These are phyloP conservation scores for Lycophotia porphyrea DNA, from an alignment of 2,888 invertebrate genomes.

Conservation along the genomic window DNA sequence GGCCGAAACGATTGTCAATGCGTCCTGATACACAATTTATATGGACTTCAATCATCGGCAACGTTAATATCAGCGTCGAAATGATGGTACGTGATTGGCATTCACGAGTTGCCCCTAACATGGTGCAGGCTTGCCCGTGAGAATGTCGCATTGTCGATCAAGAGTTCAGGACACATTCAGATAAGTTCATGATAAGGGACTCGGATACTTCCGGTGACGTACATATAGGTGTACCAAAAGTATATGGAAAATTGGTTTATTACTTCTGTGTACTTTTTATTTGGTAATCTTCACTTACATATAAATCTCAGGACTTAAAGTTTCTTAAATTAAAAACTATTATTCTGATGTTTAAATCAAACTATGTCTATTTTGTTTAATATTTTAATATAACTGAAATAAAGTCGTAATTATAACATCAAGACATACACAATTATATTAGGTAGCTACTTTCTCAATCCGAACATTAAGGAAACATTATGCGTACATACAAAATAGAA, in stretches of 20 bases:
- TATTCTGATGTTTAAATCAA: background rate
- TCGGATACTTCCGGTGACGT: constrained; percentile 9
- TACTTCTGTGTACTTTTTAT: background rate
- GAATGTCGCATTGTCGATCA: constrained; percentile 65
- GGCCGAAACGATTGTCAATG: background rate
- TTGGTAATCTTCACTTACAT: background rate
- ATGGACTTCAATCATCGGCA: constrained; percentile 5
- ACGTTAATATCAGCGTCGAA: constrained; percentile 51
- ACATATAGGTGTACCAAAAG: background rate
- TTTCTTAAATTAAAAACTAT: background rate
- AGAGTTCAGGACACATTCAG: constrained; percentile 34
- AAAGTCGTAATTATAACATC: background rate
- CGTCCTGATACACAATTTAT: constrained; percentile 8
- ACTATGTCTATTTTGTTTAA: background rate
- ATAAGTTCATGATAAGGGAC: constrained; percentile 26
- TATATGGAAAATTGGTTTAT: background rate
- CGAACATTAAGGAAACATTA: background rate
- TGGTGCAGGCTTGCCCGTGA: constrained; percentile 76
- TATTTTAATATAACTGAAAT: background rate
- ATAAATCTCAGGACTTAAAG: background rate
- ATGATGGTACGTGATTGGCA: constrained; percentile 76
- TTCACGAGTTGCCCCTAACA: constrained; percentile 77
- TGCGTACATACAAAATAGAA: constrained; percentile 19
- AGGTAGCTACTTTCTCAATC: background rate
- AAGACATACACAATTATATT: background rate